Evolutionary conservation across 2,888 invertebrate genomes (phyloP), one percentile per base, ranked within the genome.

Genomic region (Phortica okadai): DNA sequence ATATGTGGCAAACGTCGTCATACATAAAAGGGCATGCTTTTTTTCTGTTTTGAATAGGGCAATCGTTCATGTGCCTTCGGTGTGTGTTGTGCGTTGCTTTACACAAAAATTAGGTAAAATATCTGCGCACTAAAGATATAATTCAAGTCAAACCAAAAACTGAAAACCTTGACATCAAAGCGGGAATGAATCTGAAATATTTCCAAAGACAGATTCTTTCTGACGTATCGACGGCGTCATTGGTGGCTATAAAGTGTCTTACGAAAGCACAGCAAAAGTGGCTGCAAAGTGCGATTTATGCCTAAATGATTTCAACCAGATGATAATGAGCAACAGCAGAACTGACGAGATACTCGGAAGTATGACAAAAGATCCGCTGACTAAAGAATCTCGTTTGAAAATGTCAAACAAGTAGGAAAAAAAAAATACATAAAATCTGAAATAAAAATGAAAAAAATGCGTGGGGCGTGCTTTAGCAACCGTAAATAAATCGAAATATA

Each of bases 101-200:
- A 6, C 70, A 25, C 42, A 56, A 45, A 75, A 79, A 80, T 83
- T 80, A 77, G 76, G 44, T 50, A 58, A 64, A 64, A 33, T 64
- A 33, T 41, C 54, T 54, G 54, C 54, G 54, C n/a, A 33, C 33
- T 33, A 33, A 33, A 33, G 33, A 4, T 33, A 33, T 33, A 54
- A 54, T 41, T 25, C 25, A 64, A 64, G n/a, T n/a, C 2, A 54
- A 54, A 64, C 64, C 64, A 64, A 64, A 64, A 64, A 25, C 11
- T 45, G 33, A 33, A 82, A 85, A 87, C 85, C 85, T 85, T 85
- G 85, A 85, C 86, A 86, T 86, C 86, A 86, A 85, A 87, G 83
- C 85, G 84, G 80, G 78, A 41, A 83, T 80, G 82, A 58, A 16
- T n/a, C 14, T 42, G 16, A 33, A 67, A 21, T 16, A 16, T 50